Evolutionary conservation across 1,140 invertebrate species (phyloP).

Genomic region (Phenacoccus solenopsis): DNA sequence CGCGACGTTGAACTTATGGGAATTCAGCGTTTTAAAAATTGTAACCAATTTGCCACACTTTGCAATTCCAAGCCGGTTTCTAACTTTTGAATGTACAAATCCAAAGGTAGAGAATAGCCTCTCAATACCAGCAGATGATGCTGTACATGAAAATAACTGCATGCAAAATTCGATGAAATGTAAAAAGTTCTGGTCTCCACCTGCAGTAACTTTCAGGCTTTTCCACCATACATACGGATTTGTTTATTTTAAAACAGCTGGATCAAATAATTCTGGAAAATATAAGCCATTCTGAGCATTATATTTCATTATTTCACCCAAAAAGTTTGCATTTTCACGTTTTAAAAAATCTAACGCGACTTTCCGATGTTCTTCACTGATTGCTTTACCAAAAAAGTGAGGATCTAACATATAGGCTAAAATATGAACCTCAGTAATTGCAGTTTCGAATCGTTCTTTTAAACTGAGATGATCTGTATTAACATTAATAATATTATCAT

Average conservation of each 20-base stretch:
- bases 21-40: slow-evolving; percentile 23
- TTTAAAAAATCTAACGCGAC: not conserved
- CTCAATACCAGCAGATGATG: slow-evolving; percentile 24
- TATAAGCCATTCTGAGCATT: not conserved
- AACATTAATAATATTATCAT: not conserved
- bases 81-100: slow-evolving; percentile 24
- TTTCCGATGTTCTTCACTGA: not conserved
- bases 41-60: slow-evolving; percentile 24
- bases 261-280: not conserved
- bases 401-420: slow-evolving; percentile 11
- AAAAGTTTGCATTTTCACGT: not conserved
- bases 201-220: not conserved
- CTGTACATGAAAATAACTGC: slow-evolving; percentile 21
- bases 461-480: not conserved
- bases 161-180: not conserved
- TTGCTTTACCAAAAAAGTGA: not conserved
- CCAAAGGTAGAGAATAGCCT: slow-evolving; percentile 24
- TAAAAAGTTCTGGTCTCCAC: not conserved
- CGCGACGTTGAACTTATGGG: too few species aligned
- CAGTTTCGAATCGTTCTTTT: not conserved
- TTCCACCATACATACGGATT: slow-evolving; percentile 3
- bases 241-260: not conserved
- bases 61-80: slow-evolving; percentile 23
- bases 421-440: not conserved
- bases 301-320: slow-evolving; percentile 9